Evolutionary conservation across 2,888 invertebrate genomes (phyloP), one percentile per base, ranked within the genome.

Genomic region (Hyposoter didymator): DNA sequence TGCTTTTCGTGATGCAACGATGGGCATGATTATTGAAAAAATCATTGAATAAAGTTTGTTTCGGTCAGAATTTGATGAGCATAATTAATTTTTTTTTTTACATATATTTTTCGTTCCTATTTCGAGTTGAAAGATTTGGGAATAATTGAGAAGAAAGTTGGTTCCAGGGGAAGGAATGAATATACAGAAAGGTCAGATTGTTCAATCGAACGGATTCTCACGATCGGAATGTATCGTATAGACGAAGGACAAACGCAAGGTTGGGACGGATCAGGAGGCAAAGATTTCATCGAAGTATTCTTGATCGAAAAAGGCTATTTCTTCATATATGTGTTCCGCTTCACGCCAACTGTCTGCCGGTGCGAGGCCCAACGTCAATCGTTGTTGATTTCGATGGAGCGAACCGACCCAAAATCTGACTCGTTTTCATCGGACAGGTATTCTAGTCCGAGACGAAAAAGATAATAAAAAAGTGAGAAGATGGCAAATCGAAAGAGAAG

Each of bases 401-500:
- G 22, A 59, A 45, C 75, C 64, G 82, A 49, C 82, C 76, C 59
- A 82, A 85, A 86, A 81, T 81, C 64, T 39, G 67, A 55, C 78
- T 92, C 91, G 90, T 92, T 92, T 70, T 82, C 92, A 92, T 92
- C 91, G 90, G 89, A 73, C 87, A 90, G 90, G 92, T 90, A 93
- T 92, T 90, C 92, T 90, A 90, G 91, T 88, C 91, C 39, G 79
- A 90, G 89, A 78, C 86, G 82, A 67, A 55, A 89, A 47, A 82
- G 73, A 72, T 69, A 69, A n/a, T 64, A 32, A 17, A 64, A 64
- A 74, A 49, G 32, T 32, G 55, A 49, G 52, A 67, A 83, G 85
- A 64, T 72, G 72, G 52, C 64, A 32, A 64, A 43, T 80, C 64
- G 72, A 81, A 62, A 52, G 69, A 81, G 55, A 59, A 39, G 67